Base-by-base conservation (phyloP, 1,140 invertebrate species). In the Heliconius nattereri region DNA sequence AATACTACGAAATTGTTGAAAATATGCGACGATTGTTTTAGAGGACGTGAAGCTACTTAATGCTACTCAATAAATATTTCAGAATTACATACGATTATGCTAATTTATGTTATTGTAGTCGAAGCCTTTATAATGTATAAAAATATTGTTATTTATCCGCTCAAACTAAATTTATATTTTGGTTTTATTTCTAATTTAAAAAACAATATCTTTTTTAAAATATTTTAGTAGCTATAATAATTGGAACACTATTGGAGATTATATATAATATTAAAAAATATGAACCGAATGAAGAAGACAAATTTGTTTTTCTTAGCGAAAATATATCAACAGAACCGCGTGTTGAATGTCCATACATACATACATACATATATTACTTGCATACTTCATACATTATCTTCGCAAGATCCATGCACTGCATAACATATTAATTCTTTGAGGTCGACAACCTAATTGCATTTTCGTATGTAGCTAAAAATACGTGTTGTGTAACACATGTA, bases 391-490 rank as follows among this genome's bases (percentile, higher is more conserved):
- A 70, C 78, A 80, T 75, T 54, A 66, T 80, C 70, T 79, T 71
- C 76, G 70, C 29, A 54, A 73, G 73, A 77, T 83, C 73, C 79
- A 83, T 78, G 82, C 77, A 78, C 78, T 83, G 84, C 79, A 85
- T 83, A 82, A 81, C 79, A 80, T 86, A 83, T 82, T 81, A 79
- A 83, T 82, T 81, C 71, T 66, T 71, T 78, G 81, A 86, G 90
- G 85, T 89, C 87, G 84, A 85, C 85, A 86, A 90, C 89, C 89
- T 83, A 83, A 83, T 75, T 85, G 85, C 85, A 86, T 85, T 87
- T 89, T 88, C 85, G 80, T 84, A 83, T 75, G 82, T 74, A 75
- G 73, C 83, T 88, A 88, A 87, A 87, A 86, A 90, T 91, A 93
- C 84, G 32, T 20, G 78, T 92, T 90, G 86, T 88, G 87, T 88